Evolutionary conservation across 1,140 invertebrate genomes (phyloP), one percentile per base, ranked within the genome.

Genomic region (Coelopa frigida): DNA sequence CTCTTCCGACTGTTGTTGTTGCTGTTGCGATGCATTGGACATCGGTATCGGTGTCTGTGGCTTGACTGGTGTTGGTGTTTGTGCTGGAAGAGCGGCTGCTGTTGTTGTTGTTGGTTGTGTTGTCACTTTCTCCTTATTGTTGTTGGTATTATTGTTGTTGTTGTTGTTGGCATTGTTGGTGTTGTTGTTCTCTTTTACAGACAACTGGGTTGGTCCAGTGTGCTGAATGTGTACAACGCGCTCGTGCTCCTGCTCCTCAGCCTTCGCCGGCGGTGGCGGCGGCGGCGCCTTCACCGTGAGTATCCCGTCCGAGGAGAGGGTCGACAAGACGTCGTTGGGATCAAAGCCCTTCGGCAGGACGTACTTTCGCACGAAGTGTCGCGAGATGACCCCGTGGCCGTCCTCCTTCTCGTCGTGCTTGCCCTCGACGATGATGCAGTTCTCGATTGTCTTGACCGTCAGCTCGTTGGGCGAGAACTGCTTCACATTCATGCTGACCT

Each of bases 391-490:
- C 4, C 76, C 75, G 64, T 84, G 81, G 5, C 81, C 75, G 52
- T 85, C 83, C 47, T 75, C 56, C 48, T 76, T 79, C 53, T 85
- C 80, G 50, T 85, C 81, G 53, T 86, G 83, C 59, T 82, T 83
- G 0, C 78, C 84, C 63, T 81, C 74, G 5, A 87, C 73, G 6
- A 83, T 73, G 5, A 87, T 73, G 43, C 74, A 76, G 22, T 82
- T 78, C 50, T 85, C 82, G 10, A 81, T 73, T 10, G 82, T 83
- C 62, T 85, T 88, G 0, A 89, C 84, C 17, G 73, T 78, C 21
- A 90, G 78, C 68, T 90, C 86, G 44, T 87, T 78, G 0, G 86
- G 84, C 21, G 78, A 73, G 70, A 78, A 85, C 38, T 85, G 79
- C 42, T 82, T 74, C 3, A 87, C 76, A 56, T 87, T 83, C 58